Base-by-base conservation (phyloP, 2,888 invertebrate species). In the Scaptomyza tumidula region DNA sequence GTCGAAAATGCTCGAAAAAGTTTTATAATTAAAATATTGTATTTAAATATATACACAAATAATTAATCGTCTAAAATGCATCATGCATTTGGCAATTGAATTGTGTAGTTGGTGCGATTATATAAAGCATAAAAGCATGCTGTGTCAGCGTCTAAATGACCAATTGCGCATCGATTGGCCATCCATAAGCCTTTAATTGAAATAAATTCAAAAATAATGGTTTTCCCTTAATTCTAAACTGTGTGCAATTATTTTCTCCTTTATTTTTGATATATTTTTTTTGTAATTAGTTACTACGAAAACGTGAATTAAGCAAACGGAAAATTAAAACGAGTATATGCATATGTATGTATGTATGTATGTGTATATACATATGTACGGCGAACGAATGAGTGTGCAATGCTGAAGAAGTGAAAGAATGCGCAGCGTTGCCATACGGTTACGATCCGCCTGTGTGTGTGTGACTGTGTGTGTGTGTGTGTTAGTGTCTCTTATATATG, bases 361-460 rank as follows among this genome's bases (percentile, higher is more conserved):
- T 43, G 27, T 29, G 19, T 29, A 54, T 35, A 29, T 62, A 56
- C 69, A 74, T 69, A 74, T 68, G 45, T 74, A 75, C 68, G 57
- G 74, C 75, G 63, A 74, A 78, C 88, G 84, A 87, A 85, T 85
- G 88, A 89, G 88, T 88, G 86, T 85, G 80, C 88, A 79, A 86
- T 81, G 82, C 70, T 69, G 54, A 75, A 76, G 83, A 78, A 85
- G 89, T 85, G 86, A 89, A 89, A 85, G 89, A 85, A 85, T 85
- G 86, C 77, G 71, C 57, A 54, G 88, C 55, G 85, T 85, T 85
- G 85, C 85, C 85, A 89, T 60, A 73, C 66, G 53, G 76, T 52
- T 49, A 44, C 24, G 59, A 60, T 60, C 58, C 68, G 75, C 72
- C 46, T 39, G 71, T 78, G 67, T 81, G 71, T 63, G 63, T 60